Evolutionary conservation across 1,140 invertebrate species (phyloP).

Genomic region (Ephestia elutella): DNA sequence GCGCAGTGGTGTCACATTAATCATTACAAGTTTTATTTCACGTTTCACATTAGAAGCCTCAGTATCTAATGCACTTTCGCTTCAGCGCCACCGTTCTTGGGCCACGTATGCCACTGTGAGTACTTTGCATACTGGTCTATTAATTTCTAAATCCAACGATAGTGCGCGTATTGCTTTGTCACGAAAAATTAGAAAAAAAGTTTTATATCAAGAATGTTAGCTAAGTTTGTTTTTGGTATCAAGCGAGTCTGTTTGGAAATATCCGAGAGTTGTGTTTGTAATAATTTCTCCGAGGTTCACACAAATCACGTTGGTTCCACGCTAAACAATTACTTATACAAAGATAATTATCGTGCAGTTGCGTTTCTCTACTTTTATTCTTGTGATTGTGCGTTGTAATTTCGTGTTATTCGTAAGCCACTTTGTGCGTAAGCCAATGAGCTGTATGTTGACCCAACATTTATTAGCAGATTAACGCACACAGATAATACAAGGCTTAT

Average conservation of each 20-base stretch:
- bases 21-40: slow-evolving; percentile 47
- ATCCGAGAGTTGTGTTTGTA: slow-evolving; percentile 32
- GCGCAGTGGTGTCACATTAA: slow-evolving; percentile 41
- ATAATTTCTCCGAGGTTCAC: slow-evolving; percentile 24
- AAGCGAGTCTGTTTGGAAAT: slow-evolving; percentile 28
- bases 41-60: slow-evolving; percentile 44
- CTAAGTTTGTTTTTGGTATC: slow-evolving; percentile 24
- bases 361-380: neutral
- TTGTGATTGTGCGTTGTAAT: neutral
- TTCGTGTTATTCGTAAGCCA: neutral
- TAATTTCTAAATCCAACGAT: slow-evolving; percentile 35
- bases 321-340: slow-evolving; percentile 8
- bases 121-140: slow-evolving; percentile 28
- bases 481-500: neutral
- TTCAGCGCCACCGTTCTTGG: slow-evolving; percentile 55
- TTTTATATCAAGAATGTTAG: neutral
- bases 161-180: slow-evolving; percentile 16
- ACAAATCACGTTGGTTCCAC: slow-evolving; percentile 3
- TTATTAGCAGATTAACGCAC: neutral
- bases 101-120: slow-evolving; percentile 53
- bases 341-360: slow-evolving; percentile 1
- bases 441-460: too few relatives aligned
- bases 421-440: neutral
- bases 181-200: neutral
- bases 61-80: slow-evolving; percentile 44